These are phyloP conservation scores for Hypselothyrea guttata DNA, from an alignment of 2,888 invertebrate species.

Conservation along the genomic window DNA sequence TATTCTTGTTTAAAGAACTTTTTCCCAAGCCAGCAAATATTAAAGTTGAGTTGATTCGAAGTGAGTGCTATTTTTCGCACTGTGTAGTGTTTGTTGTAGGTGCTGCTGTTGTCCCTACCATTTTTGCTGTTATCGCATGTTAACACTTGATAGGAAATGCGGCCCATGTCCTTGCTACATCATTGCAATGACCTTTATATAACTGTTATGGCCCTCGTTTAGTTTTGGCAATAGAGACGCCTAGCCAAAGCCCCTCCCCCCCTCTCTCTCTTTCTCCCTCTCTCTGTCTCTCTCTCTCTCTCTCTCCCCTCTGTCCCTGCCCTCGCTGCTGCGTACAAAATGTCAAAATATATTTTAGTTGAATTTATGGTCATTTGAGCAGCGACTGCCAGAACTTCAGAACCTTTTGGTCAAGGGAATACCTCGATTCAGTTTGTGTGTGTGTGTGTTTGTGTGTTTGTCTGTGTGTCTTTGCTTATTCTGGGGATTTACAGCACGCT, in stretches of 20 bases:
- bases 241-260: constrained; percentile 2
- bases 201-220: constrained; percentile 52
- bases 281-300: constrained; percentile 2
- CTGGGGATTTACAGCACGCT: constrained; percentile 66
- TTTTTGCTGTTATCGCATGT: constrained; percentile 66
- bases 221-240: constrained; percentile 46
- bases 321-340: constrained; percentile 67
- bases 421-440: constrained; percentile 18
- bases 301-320: too few species aligned
- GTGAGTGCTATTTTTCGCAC: too few species aligned
- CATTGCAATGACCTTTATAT: constrained; percentile 69
- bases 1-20: too few species aligned
- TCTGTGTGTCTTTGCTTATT: constrained; percentile 61
- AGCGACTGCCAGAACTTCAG: constrained; percentile 21
- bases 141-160: constrained; percentile 76
- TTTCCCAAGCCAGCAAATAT: too few species aligned
- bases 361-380: constrained; percentile 69
- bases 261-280: not conserved
- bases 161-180: constrained; percentile 43
- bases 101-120: too few species aligned
- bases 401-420: constrained; percentile 43
- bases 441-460: constrained; percentile 12
- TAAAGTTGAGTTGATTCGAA: too few species aligned
- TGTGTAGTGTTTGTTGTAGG: constrained; percentile 22
- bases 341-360: constrained; percentile 75